Percentiles rank a stretch among this genome's conserved stretches.
These are phyloP conservation scores for Pangasius sanitwongsei DNA, from an alignment of 2,797 vertebrate species.

Conservation along the genomic window DNA sequence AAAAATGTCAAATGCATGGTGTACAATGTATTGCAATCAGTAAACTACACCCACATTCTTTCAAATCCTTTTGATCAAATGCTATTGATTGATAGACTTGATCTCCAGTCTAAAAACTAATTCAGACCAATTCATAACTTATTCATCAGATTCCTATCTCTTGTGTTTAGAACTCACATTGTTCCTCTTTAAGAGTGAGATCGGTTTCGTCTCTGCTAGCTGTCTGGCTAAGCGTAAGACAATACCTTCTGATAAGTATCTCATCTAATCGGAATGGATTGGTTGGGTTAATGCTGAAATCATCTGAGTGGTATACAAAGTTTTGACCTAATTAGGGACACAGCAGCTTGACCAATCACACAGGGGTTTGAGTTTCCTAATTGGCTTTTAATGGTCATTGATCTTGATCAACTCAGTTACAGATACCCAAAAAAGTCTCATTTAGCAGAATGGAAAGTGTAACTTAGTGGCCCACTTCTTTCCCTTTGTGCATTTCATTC, in stretches of 20 bases:
- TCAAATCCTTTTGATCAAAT: constrained; percentile 37
- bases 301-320: constrained; percentile 18
- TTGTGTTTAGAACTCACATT: constrained; percentile 45
- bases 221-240: constrained; percentile 41
- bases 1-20: background rate
- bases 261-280: constrained; percentile 38
- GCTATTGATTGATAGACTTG: constrained; percentile 26
- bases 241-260: constrained; percentile 37
- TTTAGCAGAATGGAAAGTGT: constrained; percentile 6
- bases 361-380: constrained; percentile 48
- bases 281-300: constrained; percentile 48
- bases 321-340: constrained; percentile 44
- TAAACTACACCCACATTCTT: constrained; percentile 20
- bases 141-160: constrained; percentile 50
- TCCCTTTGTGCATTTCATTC: constrained; percentile 29
- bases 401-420: constrained; percentile 50
- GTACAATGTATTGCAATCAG: background rate
- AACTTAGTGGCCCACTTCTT: constrained; percentile 39
- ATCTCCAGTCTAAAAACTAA: constrained; percentile 31
- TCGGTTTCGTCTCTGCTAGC: constrained; percentile 37
- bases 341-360: constrained; percentile 35
- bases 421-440: constrained; percentile 20
- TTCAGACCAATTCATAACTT: constrained; percentile 45
- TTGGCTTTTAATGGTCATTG: constrained; percentile 51
- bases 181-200: constrained; percentile 35